These are phyloP conservation scores for Betta splendens DNA, from an alignment of 2,797 vertebrate species.

Conservation along the genomic window DNA sequence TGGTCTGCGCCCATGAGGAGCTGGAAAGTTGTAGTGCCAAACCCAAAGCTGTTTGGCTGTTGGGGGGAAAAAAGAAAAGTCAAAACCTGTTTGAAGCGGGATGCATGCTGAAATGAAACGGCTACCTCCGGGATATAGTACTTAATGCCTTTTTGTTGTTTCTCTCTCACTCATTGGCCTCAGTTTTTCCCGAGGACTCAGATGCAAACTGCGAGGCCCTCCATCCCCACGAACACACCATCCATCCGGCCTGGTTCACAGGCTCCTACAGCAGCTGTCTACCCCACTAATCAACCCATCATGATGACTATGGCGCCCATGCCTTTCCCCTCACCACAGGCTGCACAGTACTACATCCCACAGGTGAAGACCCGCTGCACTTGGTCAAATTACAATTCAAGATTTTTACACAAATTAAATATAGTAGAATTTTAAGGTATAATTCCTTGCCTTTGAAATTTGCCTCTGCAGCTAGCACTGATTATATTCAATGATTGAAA, in stretches of 20 bases:
- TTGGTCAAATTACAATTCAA: not conserved
- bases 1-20: not conserved
- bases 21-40: conserved; percentile 13
- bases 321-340: conserved; percentile 94
- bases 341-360: conserved; percentile 96
- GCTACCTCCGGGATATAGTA: not conserved
- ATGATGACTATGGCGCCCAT: conserved; percentile 98
- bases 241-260: conserved; percentile 93
- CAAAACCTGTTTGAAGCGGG: conserved; percentile 26
- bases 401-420: not conserved
- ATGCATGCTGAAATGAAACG: conserved; percentile 21
- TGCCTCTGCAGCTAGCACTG: not conserved
- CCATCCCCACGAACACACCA: conserved; percentile 90
- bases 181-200: conserved; percentile 98
- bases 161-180: conserved; percentile 16
- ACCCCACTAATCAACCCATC: conserved; percentile 93
- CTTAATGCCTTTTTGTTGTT: conserved; percentile 26
- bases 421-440: not conserved
- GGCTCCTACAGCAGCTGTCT: conserved; percentile 88
- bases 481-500: not conserved
- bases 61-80: conserved; percentile 28
- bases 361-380: conserved; percentile 81
- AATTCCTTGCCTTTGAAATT: not conserved
- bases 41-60: conserved; percentile 15
- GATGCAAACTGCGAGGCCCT: conserved; percentile 91